These are phyloP conservation scores for Ctena decussata DNA, from an alignment of 2,888 invertebrate genomes.

Conservation along the genomic window DNA sequence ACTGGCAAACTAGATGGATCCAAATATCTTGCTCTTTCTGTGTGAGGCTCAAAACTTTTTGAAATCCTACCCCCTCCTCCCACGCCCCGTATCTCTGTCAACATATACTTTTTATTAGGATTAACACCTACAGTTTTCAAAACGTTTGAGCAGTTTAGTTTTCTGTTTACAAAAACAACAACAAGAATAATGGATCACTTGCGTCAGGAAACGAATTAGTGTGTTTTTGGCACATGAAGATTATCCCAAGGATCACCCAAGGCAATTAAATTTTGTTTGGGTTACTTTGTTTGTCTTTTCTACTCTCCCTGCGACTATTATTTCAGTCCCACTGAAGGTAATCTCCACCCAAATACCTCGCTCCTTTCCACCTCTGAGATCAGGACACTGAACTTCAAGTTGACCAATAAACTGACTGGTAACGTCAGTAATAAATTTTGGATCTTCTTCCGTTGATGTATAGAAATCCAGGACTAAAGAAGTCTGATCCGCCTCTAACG, in stretches of 20 bases:
- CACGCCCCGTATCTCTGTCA: too few species aligned
- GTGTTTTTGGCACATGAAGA: too few species aligned
- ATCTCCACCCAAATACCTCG: constrained; percentile 60
- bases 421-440: constrained; percentile 61
- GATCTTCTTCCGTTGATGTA: constrained; percentile 55
- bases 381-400: constrained; percentile 59
- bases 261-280: constrained; percentile 51
- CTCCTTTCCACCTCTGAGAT: constrained; percentile 51
- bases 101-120: too few species aligned
- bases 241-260: not conserved
- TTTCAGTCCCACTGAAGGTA: constrained; percentile 70
- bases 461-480: constrained; percentile 63
- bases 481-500: constrained; percentile 55
- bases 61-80: too few species aligned
- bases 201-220: too few species aligned
- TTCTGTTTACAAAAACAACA: too few species aligned
- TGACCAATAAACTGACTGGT: constrained; percentile 62
- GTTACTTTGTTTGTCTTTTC: constrained; percentile 49
- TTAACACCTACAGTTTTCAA: too few species aligned
- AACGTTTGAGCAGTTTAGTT: too few species aligned
- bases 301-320: constrained; percentile 62
- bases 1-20: too few species aligned
- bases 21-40: too few species aligned
- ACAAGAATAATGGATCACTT: too few species aligned
- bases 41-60: too few species aligned